Conservation (phyloP, 2,888 invertebrate species). For the Agrilus cyanescens region DNA sequence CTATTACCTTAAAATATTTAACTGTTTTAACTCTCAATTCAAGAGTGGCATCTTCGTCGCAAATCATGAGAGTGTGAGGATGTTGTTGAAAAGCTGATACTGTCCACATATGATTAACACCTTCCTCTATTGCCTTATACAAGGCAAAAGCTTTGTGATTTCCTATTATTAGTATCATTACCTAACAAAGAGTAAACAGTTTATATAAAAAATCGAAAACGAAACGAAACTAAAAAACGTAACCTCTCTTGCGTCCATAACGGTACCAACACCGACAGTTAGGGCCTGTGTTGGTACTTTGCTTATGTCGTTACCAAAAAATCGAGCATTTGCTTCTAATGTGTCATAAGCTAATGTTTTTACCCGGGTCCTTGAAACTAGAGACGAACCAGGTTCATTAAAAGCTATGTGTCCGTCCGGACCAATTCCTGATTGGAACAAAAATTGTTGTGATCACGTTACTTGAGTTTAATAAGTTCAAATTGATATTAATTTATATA, state of each 20-base stretch:
- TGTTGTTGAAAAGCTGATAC: slow-evolving; percentile 98
- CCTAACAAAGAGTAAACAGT: slow-evolving; percentile 39
- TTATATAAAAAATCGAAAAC: neutral
- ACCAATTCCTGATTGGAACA: slow-evolving; percentile 68
- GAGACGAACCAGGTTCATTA: slow-evolving; percentile 96
- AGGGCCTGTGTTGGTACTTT: slow-evolving; percentile 93
- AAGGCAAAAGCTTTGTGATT: slow-evolving; percentile 93
- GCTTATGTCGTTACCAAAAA: slow-evolving; percentile 86
- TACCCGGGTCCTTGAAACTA: slow-evolving; percentile 89
- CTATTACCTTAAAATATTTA: slow-evolving; percentile 81
- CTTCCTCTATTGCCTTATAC: slow-evolving; percentile 96
- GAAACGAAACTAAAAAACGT: slow-evolving; percentile 3
- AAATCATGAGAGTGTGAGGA: slow-evolving; percentile 81
- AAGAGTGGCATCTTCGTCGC: slow-evolving; percentile 94
- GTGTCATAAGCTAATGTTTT: slow-evolving; percentile 97
- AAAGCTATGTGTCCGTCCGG: slow-evolving; percentile 99
- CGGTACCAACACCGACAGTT: slow-evolving; percentile 97
- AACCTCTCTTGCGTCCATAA: slow-evolving; percentile 96
- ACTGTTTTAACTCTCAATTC: slow-evolving; percentile 97
- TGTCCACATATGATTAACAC: slow-evolving; percentile 99
- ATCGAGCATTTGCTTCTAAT: slow-evolving; percentile 91
- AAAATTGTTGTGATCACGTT: neutral
- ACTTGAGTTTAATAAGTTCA: neutral
- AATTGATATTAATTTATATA: slow-evolving; percentile 20
- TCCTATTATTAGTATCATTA: slow-evolving; percentile 95